phyloP scores from a whole-genome alignment of 1,140 invertebrate species.

The Brachionus rubens region DNA sequence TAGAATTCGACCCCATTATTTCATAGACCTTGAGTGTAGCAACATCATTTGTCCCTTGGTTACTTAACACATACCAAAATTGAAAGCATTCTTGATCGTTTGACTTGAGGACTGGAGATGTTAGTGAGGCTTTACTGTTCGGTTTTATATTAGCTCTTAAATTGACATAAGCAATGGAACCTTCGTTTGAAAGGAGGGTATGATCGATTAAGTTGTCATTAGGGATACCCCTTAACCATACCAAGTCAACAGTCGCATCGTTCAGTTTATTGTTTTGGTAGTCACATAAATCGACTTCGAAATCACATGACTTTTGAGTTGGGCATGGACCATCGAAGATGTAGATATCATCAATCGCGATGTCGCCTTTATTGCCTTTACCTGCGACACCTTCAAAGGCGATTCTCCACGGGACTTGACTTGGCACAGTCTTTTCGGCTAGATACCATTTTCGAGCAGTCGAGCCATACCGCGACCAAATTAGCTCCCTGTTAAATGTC shows the following conservation, averaged over 20 bases:
- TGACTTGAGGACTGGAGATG: background rate
- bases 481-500: conserved; percentile 43
- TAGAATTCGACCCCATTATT: background rate
- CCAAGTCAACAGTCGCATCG: background rate
- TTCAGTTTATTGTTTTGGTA: conserved; percentile 47
- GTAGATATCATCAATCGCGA: conserved; percentile 49
- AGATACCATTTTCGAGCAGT: conserved; percentile 55
- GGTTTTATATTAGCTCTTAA: background rate
- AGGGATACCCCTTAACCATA: conserved; percentile 11
- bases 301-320: conserved; percentile 51
- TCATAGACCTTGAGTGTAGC: background rate
- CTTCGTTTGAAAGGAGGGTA: background rate
- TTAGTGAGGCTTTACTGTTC: background rate
- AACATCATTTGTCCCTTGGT: background rate
- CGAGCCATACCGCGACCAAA: conserved; percentile 53
- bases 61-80: conserved; percentile 37
- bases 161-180: background rate
- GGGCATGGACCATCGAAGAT: conserved; percentile 43
- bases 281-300: conserved; percentile 54
- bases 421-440: conserved; percentile 49
- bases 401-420: conserved; percentile 6
- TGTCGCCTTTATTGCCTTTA: conserved; percentile 47
- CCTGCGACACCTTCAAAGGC: conserved; percentile 12
- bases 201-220: background rate
- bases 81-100: conserved; percentile 15